Evolutionary conservation across 2,113 vertebrate species (phyloP).

Genomic region (Conger conger): DNA sequence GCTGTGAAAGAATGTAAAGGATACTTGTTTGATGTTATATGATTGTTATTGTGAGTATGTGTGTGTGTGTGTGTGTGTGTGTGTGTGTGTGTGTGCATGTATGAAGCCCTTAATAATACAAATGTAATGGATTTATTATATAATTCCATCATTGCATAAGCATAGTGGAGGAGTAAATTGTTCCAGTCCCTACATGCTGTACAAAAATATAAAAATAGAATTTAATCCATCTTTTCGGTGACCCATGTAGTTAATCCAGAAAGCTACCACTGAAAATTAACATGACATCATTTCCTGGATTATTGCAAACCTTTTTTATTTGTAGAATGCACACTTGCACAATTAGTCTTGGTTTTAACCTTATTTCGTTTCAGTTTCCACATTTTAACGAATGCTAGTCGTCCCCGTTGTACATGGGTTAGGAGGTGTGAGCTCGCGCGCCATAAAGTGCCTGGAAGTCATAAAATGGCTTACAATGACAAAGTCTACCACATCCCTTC

Average conservation of each 20-base stretch:
- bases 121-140: not conserved
- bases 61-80: slow-evolving; percentile 17
- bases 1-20: not conserved
- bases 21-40: not conserved
- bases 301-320: too few relatives aligned
- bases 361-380: not conserved
- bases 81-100: slow-evolving; percentile 22
- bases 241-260: not conserved
- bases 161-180: not conserved
- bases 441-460: not conserved
- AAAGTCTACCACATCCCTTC: not conserved
- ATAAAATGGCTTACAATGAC: not conserved
- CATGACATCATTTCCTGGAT: too few relatives aligned
- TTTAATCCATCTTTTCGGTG: not conserved
- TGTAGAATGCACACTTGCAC: too few relatives aligned
- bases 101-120: not conserved
- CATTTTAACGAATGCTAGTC: too few relatives aligned
- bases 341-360: not conserved
- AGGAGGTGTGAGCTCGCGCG: not conserved
- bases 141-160: not conserved
- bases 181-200: not conserved
- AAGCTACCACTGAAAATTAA: too few relatives aligned
- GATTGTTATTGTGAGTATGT: slow-evolving; percentile 18
- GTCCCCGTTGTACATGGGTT: not conserved
- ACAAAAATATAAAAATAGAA: not conserved